phyloP scores from a whole-genome alignment of 2,797 vertebrate species.

The Ptychadena robeensis region DNA sequence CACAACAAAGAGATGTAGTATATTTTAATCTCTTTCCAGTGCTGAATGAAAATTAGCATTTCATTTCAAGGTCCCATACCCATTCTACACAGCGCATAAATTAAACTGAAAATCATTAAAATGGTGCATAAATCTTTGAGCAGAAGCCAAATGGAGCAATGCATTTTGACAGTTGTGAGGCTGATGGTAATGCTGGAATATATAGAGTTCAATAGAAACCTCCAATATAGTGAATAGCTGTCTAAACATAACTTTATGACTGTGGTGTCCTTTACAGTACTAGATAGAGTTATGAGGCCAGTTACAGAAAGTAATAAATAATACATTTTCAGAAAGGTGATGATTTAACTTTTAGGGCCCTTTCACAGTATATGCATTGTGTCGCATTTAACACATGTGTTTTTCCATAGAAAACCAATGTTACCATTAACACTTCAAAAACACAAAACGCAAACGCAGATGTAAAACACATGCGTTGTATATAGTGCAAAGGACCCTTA shows the following conservation, averaged over 20 bases:
- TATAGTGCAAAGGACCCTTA: too few species aligned
- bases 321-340: slow-evolving; percentile 9
- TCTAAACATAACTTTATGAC: slow-evolving; percentile 18
- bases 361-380: too few species aligned
- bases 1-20: slow-evolving; percentile 37
- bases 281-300: slow-evolving; percentile 15
- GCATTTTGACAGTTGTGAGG: slow-evolving; percentile 23
- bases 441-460: too few species aligned
- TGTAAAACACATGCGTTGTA: too few species aligned
- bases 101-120: slow-evolving; percentile 49
- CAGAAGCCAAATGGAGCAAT: slow-evolving; percentile 9
- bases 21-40: slow-evolving; percentile 44
- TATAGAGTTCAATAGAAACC: slow-evolving; percentile 6
- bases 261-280: not conserved
- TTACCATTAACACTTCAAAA: too few species aligned
- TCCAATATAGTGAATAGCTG: slow-evolving; percentile 22
- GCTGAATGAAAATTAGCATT: slow-evolving; percentile 45
- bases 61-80: slow-evolving; percentile 47
- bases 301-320: slow-evolving; percentile 30
- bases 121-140: slow-evolving; percentile 38
- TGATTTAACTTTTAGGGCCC: not conserved
- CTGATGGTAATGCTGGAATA: slow-evolving; percentile 15
- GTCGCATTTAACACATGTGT: too few species aligned
- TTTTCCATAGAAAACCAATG: too few species aligned
- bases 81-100: slow-evolving; percentile 47